Evolutionary conservation across 37 sponge, comb jelly and placozoan species (phyloP), one percentile per base, ranked within the genome.

Genomic region (Crambe crambe): DNA sequence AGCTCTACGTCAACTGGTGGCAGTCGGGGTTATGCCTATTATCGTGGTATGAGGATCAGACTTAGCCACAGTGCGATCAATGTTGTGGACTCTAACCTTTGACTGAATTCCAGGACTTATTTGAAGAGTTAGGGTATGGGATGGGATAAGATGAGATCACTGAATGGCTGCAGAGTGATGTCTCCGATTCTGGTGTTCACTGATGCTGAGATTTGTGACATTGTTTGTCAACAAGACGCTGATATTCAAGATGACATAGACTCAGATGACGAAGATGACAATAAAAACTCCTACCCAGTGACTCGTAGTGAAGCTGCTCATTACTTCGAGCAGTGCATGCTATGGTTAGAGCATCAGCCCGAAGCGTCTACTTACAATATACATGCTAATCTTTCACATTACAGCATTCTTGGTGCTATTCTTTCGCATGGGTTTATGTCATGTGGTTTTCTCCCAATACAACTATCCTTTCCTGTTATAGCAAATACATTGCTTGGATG

Each of bases 341-440:
- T 37, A 8, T 76, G 76, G 76, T 29, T 76, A 58, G 76, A 76
- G 62, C 62, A 76, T 10, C 76, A 76, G 56, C 62, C 60, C 56
- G 76, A 76, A 31, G 76, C 62, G 37, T 31, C 60, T 31, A 22
- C 39, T 3, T 68, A 68, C 30, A 68, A 68, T 18, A 68, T 29
- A 63, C n/a, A n/a, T n/a, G n/a, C n/a, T n/a, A n/a, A n/a, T n/a
- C n/a, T n/a, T n/a, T n/a, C n/a, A n/a, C n/a, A n/a, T n/a, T n/a
- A n/a, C n/a, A n/a, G n/a, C n/a, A n/a, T n/a, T n/a, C n/a, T n/a
- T n/a, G n/a, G n/a, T n/a, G n/a, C n/a, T n/a, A n/a, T n/a, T n/a
- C n/a, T n/a, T n/a, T n/a, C n/a, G n/a, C n/a, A n/a, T n/a, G n/a
- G n/a, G n/a, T n/a, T n/a, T n/a, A n/a, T n/a, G n/a, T n/a, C n/a